Percentiles rank a stretch among this genome's conserved stretches.
Conservation (phyloP, 2,113 vertebrate genomes). For the Megaceryle maxima region DNA sequence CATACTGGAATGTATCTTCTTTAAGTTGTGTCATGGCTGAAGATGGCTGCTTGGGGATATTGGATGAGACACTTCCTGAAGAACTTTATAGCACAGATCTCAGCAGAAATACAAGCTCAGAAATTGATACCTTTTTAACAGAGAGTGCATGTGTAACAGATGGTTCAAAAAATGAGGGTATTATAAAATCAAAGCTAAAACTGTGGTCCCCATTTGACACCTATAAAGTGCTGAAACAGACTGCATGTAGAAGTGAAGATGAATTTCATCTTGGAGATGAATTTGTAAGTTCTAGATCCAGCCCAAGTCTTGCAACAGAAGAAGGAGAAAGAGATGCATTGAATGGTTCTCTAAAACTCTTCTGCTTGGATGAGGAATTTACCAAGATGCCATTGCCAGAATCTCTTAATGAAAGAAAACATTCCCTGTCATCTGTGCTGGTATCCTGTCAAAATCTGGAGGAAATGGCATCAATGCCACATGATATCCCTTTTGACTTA, state of each 20-base stretch:
- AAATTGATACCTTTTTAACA: background rate
- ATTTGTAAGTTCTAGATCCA: background rate
- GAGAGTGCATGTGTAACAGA: background rate
- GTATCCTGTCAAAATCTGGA: conserved; percentile 32
- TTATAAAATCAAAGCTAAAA: background rate
- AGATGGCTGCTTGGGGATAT: conserved; percentile 18
- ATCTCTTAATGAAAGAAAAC: conserved; percentile 2
- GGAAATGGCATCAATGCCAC: background rate
- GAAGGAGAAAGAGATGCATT: background rate
- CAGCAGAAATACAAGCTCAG: background rate
- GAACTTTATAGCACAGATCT: background rate
- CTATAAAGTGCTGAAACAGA: conserved; percentile 12
- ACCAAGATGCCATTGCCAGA: background rate
- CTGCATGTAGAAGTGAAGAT: background rate
- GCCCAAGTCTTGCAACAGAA: background rate
- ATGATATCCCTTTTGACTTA: background rate
- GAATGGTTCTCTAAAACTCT: background rate
- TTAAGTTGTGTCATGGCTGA: background rate
- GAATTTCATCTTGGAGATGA: background rate
- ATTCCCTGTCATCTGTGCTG: conserved; percentile 37
- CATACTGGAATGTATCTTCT: background rate
- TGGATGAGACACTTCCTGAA: conserved; percentile 69
- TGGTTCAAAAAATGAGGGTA: background rate
- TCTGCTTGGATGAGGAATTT: conserved; percentile 17
- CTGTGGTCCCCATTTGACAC: background rate